phyloP scores from a whole-genome alignment of 2,797 vertebrate genomes.

The Loriculus beryllinus region DNA sequence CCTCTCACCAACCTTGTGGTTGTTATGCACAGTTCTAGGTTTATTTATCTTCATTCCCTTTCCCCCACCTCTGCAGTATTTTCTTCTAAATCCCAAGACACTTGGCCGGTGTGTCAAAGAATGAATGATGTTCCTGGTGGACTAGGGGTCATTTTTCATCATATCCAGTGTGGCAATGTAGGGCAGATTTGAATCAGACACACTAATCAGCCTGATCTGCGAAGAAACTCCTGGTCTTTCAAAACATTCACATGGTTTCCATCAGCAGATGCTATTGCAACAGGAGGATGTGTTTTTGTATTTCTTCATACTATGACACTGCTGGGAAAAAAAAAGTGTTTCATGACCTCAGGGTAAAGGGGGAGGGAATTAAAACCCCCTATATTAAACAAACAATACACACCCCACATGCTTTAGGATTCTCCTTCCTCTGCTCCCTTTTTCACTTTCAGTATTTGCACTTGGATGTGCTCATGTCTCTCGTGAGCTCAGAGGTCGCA shows the following conservation, averaged over 20 bases:
- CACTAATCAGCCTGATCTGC: slow-evolving; percentile 12
- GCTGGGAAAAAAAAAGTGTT: background rate
- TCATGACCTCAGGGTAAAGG: background rate
- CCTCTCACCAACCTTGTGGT: background rate
- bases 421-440: background rate
- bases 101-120: background rate
- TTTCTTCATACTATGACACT: slow-evolving; percentile 26
- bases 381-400: background rate
- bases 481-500: background rate
- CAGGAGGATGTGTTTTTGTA: background rate
- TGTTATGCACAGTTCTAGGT: background rate
- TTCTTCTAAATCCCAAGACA: background rate
- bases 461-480: background rate
- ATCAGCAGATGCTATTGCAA: slow-evolving; percentile 32
- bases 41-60: background rate
- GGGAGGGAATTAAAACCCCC: background rate
- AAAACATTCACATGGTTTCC: slow-evolving; percentile 37
- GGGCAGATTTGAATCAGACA: background rate
- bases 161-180: background rate
- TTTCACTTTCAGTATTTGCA: background rate
- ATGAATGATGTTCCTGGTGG: background rate
- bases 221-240: slow-evolving; percentile 46
- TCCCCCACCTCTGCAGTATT: background rate
- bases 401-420: background rate
- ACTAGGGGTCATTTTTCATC: background rate